Base-by-base conservation (phyloP, 2,888 invertebrate genomes). In the Smittia sp. region DNA sequence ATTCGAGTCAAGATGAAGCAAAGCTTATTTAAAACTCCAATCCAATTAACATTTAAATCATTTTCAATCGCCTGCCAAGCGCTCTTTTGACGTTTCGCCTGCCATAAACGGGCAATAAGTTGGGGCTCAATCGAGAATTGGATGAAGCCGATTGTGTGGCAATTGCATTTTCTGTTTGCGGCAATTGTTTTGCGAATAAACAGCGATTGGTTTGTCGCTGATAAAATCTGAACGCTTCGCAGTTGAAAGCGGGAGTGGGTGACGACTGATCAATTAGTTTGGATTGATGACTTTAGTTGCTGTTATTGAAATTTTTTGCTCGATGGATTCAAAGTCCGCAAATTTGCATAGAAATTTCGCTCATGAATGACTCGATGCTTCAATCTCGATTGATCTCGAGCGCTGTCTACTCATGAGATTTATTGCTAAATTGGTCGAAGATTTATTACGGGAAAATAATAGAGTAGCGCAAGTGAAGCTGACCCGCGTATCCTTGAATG, bases 361-460 rank as follows among this genome's bases (percentile, higher is more conserved):
- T 46, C 46, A 46, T 3, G 46, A 46, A 15, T 6, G 4, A 2
- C 11, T 46, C 11, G 46, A 46, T 46, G 46, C 6, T 11, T 46
- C 46, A 46, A 46, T 3, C 9, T 46, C n/a, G 46, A 39, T 39
- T 15, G 46, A 46, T 46, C 46, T 46, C 11, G 15, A 15, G 11
- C 46, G 13, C 46, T 46, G 46, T 46, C 46, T 2, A 46, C 2
- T 15, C 2, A 15, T 46, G 46, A 46, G 15, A 46, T 46, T n/a
- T 46, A 15, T 46, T 15, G 46, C 46, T 6, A 15, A 46, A 11
- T 15, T 46, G 4, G 13, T 46, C n/a, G 46, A 18, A 58, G 69
- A 70, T 70, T 70, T 70, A 70, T 70, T 70, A 54, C 27, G 52
- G 41, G 13, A 32, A 70, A 70, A 54, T 70, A 32, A 70, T 70